Percentiles rank a stretch among this genome's conserved stretches.
These are phyloP conservation scores for Enteromius viviparus DNA, from an alignment of 2,797 vertebrate genomes.

Conservation along the genomic window DNA sequence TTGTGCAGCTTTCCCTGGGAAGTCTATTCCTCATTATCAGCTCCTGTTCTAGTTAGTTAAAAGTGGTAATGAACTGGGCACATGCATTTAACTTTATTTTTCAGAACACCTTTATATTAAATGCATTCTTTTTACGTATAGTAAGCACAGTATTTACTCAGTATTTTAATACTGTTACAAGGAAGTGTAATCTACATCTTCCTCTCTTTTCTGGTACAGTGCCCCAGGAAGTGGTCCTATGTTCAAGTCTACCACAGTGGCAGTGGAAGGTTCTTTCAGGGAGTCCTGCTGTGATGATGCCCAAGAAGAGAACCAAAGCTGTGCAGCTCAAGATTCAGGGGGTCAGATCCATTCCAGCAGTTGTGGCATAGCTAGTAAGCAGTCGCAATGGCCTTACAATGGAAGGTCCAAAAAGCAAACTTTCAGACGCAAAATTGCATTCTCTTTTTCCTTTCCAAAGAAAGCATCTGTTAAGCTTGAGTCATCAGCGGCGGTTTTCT, in stretches of 20 bases:
- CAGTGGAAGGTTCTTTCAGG: constrained; percentile 77
- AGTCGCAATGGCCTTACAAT: constrained; percentile 52
- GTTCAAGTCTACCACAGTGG: constrained; percentile 98
- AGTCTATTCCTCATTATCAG: not conserved
- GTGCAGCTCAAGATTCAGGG: constrained; percentile 50
- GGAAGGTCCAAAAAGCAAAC: constrained; percentile 72
- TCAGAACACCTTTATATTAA: not conserved
- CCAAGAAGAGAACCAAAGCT: constrained; percentile 52
- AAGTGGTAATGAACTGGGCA: not conserved
- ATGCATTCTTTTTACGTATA: not conserved
- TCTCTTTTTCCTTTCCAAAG: constrained; percentile 89
- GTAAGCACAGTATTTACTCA: no score
- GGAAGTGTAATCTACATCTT: not conserved
- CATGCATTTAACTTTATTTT: constrained; percentile 3
- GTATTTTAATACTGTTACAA: not conserved
- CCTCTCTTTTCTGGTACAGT: constrained; percentile 68
- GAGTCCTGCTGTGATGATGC: constrained; percentile 50
- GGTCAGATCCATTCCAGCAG: constrained; percentile 46
- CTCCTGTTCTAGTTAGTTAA: not conserved
- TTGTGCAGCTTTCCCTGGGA: not conserved
- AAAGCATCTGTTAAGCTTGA: constrained; percentile 83
- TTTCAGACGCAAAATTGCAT: constrained; percentile 78
- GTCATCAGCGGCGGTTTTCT: constrained; percentile 86
- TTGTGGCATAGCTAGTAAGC: constrained; percentile 52
- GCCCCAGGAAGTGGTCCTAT: constrained; percentile 96